phyloP scores from a whole-genome alignment of 2,888 invertebrate genomes.

The Tipula vernalis region DNA sequence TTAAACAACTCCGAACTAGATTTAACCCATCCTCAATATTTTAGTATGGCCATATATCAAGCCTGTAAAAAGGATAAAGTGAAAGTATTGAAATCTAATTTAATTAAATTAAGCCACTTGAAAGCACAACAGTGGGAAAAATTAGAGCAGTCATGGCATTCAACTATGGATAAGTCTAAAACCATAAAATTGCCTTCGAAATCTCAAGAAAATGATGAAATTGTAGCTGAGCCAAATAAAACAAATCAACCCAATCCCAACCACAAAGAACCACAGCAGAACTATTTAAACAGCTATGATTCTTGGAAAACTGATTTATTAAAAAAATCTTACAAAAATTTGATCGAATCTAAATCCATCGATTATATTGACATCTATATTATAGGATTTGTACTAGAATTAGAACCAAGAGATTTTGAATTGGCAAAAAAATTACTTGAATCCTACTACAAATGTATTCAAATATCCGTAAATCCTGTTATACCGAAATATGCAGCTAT shows the following conservation, averaged over 20 bases:
- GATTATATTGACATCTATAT: not conserved
- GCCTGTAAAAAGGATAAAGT: slow-evolving; percentile 48
- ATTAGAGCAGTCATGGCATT: slow-evolving; percentile 45
- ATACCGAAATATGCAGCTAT: not conserved
- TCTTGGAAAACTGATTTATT: not conserved
- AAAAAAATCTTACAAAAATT: not conserved
- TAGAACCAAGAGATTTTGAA: not conserved
- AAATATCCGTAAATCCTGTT: not conserved
- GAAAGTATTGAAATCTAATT: slow-evolving; percentile 43
- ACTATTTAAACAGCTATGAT: not conserved
- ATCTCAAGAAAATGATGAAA: not conserved
- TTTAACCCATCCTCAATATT: slow-evolving; percentile 48
- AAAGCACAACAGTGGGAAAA: slow-evolving; percentile 48
- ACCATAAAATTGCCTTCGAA: not conserved
- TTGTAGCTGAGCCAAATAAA: not conserved
- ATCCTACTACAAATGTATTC: not conserved
- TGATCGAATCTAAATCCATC: not conserved
- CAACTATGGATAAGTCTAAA: slow-evolving; percentile 17
- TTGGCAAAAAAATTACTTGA: not conserved
- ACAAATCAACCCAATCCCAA: not conserved
- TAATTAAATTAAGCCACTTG: slow-evolving; percentile 44
- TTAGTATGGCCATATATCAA: slow-evolving; percentile 48
- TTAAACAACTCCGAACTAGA: slow-evolving; percentile 40
- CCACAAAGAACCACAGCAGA: not conserved
- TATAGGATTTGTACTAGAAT: not conserved